phyloP scores from a whole-genome alignment of 2,113 vertebrate species.

The Zingel zingel region DNA sequence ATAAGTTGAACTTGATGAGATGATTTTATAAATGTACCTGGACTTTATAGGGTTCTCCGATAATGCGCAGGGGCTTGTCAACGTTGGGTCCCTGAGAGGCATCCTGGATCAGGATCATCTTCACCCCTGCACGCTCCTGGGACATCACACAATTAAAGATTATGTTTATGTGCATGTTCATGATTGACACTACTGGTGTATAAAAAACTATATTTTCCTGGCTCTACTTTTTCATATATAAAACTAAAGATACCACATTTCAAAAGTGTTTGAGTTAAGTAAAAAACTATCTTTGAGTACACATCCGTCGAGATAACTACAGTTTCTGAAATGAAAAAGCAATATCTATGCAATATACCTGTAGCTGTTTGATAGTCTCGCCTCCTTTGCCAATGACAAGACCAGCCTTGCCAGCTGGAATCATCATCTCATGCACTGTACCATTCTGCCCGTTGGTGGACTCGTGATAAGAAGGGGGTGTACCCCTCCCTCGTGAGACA shows the following conservation, averaged over 20 bases:
- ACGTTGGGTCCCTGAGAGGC: conserved; percentile 56
- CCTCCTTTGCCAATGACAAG: conserved; percentile 55
- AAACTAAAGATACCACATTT: neutral
- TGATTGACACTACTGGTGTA: conserved; percentile 51
- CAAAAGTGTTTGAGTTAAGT: neutral
- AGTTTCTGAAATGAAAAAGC: neutral
- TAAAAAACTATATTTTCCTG: conserved; percentile 71
- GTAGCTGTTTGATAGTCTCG: conserved; percentile 52
- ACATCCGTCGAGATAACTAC: neutral
- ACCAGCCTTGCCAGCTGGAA: conserved; percentile 52
- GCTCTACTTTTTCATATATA: conserved; percentile 64
- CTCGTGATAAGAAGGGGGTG: conserved; percentile 84
- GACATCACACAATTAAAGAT: conserved; percentile 9
- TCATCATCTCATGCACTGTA: conserved; percentile 50
- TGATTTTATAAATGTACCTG: conserved; percentile 9
- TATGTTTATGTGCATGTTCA: neutral
- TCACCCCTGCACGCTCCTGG: conserved; percentile 90
- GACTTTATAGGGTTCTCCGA: conserved; percentile 55
- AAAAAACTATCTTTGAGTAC: neutral
- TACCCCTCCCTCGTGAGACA: conserved; percentile 85
- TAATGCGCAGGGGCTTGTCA: conserved; percentile 55
- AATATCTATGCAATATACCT: conserved; percentile 11
- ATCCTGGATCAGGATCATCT: conserved; percentile 86
- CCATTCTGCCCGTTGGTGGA: conserved; percentile 44
- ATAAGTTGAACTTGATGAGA: neutral